Base-by-base conservation (phyloP, 2,888 invertebrate genomes). In the Steromphala cineraria region DNA sequence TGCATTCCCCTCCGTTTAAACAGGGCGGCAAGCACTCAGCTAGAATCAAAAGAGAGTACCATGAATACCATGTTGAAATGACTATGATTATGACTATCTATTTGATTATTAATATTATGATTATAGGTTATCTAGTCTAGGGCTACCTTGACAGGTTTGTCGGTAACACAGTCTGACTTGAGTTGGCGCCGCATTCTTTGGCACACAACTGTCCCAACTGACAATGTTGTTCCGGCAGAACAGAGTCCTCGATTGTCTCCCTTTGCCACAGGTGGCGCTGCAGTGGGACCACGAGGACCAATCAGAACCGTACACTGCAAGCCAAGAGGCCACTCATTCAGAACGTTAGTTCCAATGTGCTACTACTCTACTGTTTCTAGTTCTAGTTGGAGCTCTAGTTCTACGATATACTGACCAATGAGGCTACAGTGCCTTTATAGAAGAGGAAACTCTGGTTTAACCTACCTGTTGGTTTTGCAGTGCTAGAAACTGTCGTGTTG, bases 241-340 rank as follows among this genome's bases (percentile, higher is more conserved):
- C 62, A 88, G 86, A 74, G 88, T 86, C 76, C 91, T 86, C 67
- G 87, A 84, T 86, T 91, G 90, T 40, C 86, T 83, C 19, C 92
- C 92, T 40, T 88, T 86, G 21, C 90, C 91, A 86, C 92, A 92
- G 40, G 90, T 87, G 76, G 86, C 86, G 81, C 90, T 90, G 82
- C 92, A 92, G 17, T 88, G 78, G 17, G 90, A 89, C 92, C 92
- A 92, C 28, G 87, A 83, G 7, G 91, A 90, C 92, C 92, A 92
- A 53, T 87, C 87, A 62, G 85, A 78, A 53, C 83, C 82, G 53
- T 80, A 77, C 75, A 81, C 87, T 87, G 83, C 80, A 83, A 79
- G 78, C 78, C 82, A 83, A 83, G 80, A 75, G 82, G 82, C 79
- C 82, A 76, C 80, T 80, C 78, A 75, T 74, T 40, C 36, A 71